Evolutionary conservation across 2,113 vertebrate genomes (phyloP).

Genomic region (Pogona vitticeps): DNA sequence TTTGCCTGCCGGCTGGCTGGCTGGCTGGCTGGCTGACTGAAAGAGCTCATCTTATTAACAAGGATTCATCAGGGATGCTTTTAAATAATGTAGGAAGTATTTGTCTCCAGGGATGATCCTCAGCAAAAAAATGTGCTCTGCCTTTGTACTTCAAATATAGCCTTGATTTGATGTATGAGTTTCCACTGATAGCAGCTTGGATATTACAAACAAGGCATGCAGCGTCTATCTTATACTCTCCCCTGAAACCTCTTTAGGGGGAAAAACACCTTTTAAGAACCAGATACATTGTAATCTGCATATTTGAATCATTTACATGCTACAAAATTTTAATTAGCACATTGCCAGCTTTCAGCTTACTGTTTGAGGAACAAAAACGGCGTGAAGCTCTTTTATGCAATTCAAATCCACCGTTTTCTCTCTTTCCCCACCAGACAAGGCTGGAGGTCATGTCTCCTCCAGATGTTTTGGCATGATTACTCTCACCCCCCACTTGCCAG

Average conservation of each 20-base stretch:
- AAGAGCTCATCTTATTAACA: conserved; percentile 51
- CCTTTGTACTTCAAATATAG: conserved; percentile 55
- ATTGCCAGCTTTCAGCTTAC: not conserved
- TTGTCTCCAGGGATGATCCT: conserved; percentile 61
- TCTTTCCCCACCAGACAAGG: not conserved
- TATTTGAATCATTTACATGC: conserved; percentile 22
- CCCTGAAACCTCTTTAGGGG: not conserved
- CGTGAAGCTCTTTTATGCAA: not conserved
- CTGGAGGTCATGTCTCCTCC: not conserved
- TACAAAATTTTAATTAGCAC: conserved; percentile 22
- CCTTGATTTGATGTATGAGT: conserved; percentile 45
- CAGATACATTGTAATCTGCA: not conserved
- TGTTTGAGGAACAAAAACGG: not conserved
- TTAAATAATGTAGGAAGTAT: conserved; percentile 71
- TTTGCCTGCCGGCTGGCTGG: conserved; percentile 14
- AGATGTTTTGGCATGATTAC: not conserved
- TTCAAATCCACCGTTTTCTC: not conserved
- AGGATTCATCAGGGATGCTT: conserved; percentile 54
- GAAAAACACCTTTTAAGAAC: not conserved
- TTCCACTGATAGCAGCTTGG: conserved; percentile 58
- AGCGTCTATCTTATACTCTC: not conserved
- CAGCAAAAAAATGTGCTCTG: conserved; percentile 51
- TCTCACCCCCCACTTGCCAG: not conserved
- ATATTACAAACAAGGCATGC: conserved; percentile 34
- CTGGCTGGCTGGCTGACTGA: conserved; percentile 31